phyloP scores from a whole-genome alignment of 2,888 invertebrate genomes.

The Halocaridina rubra region DNA sequence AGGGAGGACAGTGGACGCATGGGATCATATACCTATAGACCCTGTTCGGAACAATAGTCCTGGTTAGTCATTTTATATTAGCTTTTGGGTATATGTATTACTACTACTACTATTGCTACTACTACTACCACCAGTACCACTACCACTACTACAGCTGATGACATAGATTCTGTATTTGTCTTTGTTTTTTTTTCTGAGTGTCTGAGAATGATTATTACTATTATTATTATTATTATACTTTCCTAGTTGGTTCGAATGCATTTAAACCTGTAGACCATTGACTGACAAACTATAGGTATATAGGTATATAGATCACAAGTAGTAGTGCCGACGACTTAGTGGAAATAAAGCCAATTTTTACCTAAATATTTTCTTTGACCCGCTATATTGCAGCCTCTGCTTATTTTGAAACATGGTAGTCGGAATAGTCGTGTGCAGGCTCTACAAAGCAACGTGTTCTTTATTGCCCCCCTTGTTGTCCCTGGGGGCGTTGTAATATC shows the following conservation, averaged over 20 bases:
- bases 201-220: constrained; percentile 12
- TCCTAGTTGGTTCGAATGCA: constrained; percentile 46
- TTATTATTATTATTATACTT: background rate
- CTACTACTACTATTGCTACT: background rate
- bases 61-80: constrained; percentile 2
- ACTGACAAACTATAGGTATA: constrained; percentile 40
- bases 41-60: constrained; percentile 46
- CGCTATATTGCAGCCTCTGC: constrained; percentile 54
- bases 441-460: constrained; percentile 25
- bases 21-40: constrained; percentile 48
- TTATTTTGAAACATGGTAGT: constrained; percentile 50
- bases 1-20: constrained; percentile 54
- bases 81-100: background rate
- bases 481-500: constrained; percentile 11
- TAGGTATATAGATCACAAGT: constrained; percentile 46
- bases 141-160: background rate
- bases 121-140: background rate
- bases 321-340: constrained; percentile 45
- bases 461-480: constrained; percentile 34
- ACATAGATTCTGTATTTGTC: background rate
- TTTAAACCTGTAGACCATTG: constrained; percentile 27
- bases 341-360: constrained; percentile 33
- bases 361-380: constrained; percentile 45
- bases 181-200: constrained; percentile 8
- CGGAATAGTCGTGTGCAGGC: constrained; percentile 35